Evolutionary conservation across 2,888 invertebrate genomes (phyloP).

Genomic region (Agrenia bidenticulata): DNA sequence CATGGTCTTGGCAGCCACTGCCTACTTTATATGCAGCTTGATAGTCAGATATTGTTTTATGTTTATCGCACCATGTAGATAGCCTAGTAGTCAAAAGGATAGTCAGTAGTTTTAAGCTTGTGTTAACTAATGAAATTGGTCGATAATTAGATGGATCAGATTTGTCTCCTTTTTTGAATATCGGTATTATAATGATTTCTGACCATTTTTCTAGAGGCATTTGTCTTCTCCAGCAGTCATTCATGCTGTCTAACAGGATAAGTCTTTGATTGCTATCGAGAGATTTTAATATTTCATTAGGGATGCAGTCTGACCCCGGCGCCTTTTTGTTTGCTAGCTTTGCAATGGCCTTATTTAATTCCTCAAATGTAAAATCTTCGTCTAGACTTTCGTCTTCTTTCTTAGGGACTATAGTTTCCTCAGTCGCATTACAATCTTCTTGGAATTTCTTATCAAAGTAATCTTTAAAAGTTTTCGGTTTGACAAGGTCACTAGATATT

Average conservation of each 20-base stretch:
- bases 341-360: slow-evolving; percentile 18
- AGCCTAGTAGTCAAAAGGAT: slow-evolving; percentile 35
- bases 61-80: slow-evolving; percentile 38
- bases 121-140: slow-evolving; percentile 39
- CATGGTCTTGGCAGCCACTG: slow-evolving; percentile 47
- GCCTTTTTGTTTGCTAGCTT: slow-evolving; percentile 18
- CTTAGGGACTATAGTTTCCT: neutral
- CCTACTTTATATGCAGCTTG: slow-evolving; percentile 50
- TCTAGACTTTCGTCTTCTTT: slow-evolving; percentile 3
- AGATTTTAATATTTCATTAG: slow-evolving; percentile 23
- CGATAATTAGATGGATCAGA: slow-evolving; percentile 44
- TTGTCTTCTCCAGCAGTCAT: slow-evolving; percentile 15
- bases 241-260: slow-evolving; percentile 10
- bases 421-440: neutral
- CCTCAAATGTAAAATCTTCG: slow-evolving; percentile 6
- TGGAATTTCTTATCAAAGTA: neutral
- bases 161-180: slow-evolving; percentile 48
- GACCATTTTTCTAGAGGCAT: neutral
- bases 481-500: neutral
- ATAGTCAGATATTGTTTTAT: slow-evolving; percentile 47
- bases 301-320: slow-evolving; percentile 19
- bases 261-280: neutral
- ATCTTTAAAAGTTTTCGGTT: neutral
- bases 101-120: slow-evolving; percentile 47
- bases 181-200: slow-evolving; percentile 21